phyloP scores from a whole-genome alignment of 2,797 vertebrate genomes.

The Malacoraja senta region DNA sequence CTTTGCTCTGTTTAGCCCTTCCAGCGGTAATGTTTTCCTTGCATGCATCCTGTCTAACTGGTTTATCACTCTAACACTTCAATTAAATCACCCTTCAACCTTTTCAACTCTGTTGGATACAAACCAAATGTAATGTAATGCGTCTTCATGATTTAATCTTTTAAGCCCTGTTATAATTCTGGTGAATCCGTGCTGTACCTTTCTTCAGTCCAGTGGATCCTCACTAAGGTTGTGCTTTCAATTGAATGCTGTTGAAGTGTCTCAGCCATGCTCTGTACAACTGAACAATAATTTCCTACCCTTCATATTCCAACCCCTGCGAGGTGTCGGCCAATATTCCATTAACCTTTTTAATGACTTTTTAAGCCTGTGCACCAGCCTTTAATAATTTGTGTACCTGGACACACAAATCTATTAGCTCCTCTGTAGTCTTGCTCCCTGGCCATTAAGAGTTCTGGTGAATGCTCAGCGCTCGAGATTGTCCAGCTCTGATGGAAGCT shows the following conservation, averaged over 20 bases:
- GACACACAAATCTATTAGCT: neutral
- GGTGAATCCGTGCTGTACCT: neutral
- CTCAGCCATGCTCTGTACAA: neutral
- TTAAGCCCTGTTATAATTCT: neutral
- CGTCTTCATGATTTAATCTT: neutral
- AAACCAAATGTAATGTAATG: neutral
- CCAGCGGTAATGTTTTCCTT: neutral
- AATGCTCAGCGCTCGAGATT: neutral
- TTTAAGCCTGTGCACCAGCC: slow-evolving; percentile 11
- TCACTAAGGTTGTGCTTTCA: neutral
- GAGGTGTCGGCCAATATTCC: slow-evolving; percentile 16
- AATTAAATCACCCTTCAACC: neutral
- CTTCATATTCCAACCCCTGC: neutral
- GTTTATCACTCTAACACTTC: neutral
- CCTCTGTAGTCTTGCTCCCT: neutral
- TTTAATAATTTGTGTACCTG: slow-evolving; percentile 29
- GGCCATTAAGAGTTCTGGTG: neutral
- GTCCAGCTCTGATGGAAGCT: slow-evolving; percentile 10
- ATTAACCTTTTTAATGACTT: slow-evolving; percentile 5
- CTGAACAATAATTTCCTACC: neutral
- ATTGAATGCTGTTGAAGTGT: neutral
- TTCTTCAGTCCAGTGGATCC: neutral
- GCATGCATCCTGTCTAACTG: neutral
- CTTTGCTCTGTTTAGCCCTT: neutral
- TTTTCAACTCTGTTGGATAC: too few relatives aligned